Evolutionary conservation across 2,113 vertebrate genomes (phyloP), one percentile per base, ranked within the genome.

Genomic region (Phainopepla nitens): DNA sequence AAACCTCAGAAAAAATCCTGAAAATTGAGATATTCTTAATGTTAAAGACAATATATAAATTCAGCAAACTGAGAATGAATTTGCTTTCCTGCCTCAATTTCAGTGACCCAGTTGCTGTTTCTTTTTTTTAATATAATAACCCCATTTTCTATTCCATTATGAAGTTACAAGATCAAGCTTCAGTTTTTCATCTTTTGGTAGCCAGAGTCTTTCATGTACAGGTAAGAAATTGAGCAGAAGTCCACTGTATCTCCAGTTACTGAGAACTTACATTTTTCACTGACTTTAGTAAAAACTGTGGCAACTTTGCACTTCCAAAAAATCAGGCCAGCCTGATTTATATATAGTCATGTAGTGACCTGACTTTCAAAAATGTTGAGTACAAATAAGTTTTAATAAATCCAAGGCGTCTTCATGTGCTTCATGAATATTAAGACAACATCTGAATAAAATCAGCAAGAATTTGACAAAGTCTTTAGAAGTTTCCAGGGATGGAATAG

Each of bases 241-340:
- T 4, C 27, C 75, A 27, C 15, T 86, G 75, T 16, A 80, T 86
- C 91, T 93, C 39, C 50, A 83, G 18, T 62, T 81, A 54, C 17
- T 56, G n/a, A 68, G 20, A 42, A 56, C 12, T 62, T 82, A 36
- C 0, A 49, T 33, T 73, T 92, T 85, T 81, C n/a, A 75, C 25
- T 9, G 20, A 56, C 41, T 86, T 80, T 4, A 44, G 35, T 66
- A 62, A 78, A 86, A 92, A 49, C 5, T 39, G 65, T 75, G 44
- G 27, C 68, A 62, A 39, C 42, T 60, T 83, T 69, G 35, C 49
- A 42, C 36, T 86, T 90, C 51, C 39, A 36, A 93, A 92, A 92
- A 96, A 82, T 61, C 29, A 96, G 92, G 82, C 44, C 88, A 94
- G 18, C 25, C 29, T 61, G 33, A 81, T 87, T 92, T 92, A 69